These are phyloP conservation scores for Mixornis gularis DNA, from an alignment of 2,113 vertebrate genomes.

Conservation along the genomic window DNA sequence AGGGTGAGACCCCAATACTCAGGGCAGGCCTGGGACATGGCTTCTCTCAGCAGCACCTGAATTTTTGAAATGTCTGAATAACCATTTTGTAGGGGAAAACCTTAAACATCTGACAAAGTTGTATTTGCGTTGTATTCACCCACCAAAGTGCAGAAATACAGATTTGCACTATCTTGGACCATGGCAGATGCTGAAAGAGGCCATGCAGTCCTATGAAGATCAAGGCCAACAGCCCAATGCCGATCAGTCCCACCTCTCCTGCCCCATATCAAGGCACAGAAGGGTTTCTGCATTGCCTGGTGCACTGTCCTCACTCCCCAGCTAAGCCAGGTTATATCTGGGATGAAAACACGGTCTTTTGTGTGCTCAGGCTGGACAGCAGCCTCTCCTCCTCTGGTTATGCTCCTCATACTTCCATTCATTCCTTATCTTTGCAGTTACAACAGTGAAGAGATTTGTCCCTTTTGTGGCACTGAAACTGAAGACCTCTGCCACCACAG, in stretches of 20 bases:
- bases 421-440: background rate
- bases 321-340: background rate
- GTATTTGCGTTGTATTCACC: background rate
- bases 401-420: background rate
- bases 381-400: background rate
- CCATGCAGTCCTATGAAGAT: background rate
- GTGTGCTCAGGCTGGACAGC: background rate
- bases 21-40: background rate
- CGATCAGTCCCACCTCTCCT: background rate
- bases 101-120: background rate
- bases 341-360: background rate
- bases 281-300: background rate
- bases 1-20: background rate
- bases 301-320: background rate
- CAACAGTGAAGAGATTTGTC: accelerated
- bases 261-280: background rate
- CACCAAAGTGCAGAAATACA: background rate
- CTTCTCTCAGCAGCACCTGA: background rate
- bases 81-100: background rate
- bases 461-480: background rate
- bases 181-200: background rate
- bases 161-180: background rate
- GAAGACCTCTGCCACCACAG: background rate
- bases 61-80: background rate
- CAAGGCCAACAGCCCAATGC: accelerated